These are phyloP conservation scores for Lepidothrix coronata DNA, from an alignment of 2,113 vertebrate genomes.

Conservation along the genomic window DNA sequence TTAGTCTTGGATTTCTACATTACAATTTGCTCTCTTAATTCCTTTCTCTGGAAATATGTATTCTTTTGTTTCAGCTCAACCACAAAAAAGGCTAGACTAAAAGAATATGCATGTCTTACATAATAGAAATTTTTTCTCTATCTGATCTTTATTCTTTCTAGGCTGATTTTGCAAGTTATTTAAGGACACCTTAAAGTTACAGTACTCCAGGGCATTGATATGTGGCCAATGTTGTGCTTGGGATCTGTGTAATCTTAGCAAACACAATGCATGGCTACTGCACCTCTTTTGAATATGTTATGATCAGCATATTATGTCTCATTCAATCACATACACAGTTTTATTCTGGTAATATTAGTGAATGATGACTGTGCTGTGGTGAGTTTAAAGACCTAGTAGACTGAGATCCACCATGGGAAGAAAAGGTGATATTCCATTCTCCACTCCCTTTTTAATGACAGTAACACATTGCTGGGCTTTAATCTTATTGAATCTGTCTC, in stretches of 20 bases:
- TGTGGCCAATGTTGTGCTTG: background rate
- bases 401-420: background rate
- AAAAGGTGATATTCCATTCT: background rate
- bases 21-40: background rate
- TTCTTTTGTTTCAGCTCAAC: slow-evolving; percentile 51
- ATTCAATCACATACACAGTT: background rate
- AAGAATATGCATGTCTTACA: slow-evolving; percentile 40
- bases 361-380: background rate
- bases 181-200: slow-evolving; percentile 40
- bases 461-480: background rate
- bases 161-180: slow-evolving; percentile 38
- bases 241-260: background rate
- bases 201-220: background rate
- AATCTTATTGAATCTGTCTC: background rate
- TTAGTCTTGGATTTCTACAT: slow-evolving; percentile 31
- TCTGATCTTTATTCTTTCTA: slow-evolving; percentile 58
- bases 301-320: background rate
- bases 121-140: slow-evolving; percentile 40
- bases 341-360: background rate
- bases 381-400: background rate
- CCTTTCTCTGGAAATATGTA: slow-evolving; percentile 43
- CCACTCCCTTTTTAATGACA: background rate
- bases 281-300: background rate
- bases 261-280: background rate
- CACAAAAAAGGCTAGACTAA: slow-evolving; percentile 37